Evolutionary conservation across 2,797 vertebrate species (phyloP).

Genomic region (Carduelis carduelis): DNA sequence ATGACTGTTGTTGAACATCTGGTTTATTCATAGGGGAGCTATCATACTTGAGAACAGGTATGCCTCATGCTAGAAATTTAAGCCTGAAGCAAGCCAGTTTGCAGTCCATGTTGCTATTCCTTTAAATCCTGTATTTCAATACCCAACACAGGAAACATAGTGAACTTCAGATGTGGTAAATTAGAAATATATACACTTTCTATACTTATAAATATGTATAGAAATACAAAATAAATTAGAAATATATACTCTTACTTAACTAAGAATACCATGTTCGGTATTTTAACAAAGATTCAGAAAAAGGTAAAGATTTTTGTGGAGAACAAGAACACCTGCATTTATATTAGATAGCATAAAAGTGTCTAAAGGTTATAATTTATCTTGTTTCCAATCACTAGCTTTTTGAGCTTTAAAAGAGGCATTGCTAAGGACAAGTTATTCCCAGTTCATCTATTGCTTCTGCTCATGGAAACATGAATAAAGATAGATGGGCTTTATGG

Average conservation of each 20-base stretch:
- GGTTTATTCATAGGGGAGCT: slow-evolving; percentile 5
- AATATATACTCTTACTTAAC: background rate
- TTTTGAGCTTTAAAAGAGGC: background rate
- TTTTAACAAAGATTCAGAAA: background rate
- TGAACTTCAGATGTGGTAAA: background rate
- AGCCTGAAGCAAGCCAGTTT: background rate
- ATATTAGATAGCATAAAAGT: background rate
- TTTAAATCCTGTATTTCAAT: background rate
- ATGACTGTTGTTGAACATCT: background rate
- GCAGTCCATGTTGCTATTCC: background rate
- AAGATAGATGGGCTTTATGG: background rate
- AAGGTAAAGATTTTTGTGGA: background rate
- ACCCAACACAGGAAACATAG: background rate
- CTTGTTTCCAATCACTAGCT: background rate
- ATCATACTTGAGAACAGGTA: background rate
- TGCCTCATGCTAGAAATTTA: background rate
- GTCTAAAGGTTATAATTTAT: slow-evolving; percentile 8
- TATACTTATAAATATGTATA: background rate
- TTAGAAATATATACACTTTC: background rate
- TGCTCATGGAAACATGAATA: background rate
- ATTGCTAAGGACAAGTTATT: background rate
- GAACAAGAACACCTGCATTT: background rate
- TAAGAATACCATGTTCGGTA: background rate
- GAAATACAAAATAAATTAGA: background rate
- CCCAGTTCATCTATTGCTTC: background rate